Base-by-base conservation (phyloP, 2,113 vertebrate species). In the Podarcis cretensis region DNA sequence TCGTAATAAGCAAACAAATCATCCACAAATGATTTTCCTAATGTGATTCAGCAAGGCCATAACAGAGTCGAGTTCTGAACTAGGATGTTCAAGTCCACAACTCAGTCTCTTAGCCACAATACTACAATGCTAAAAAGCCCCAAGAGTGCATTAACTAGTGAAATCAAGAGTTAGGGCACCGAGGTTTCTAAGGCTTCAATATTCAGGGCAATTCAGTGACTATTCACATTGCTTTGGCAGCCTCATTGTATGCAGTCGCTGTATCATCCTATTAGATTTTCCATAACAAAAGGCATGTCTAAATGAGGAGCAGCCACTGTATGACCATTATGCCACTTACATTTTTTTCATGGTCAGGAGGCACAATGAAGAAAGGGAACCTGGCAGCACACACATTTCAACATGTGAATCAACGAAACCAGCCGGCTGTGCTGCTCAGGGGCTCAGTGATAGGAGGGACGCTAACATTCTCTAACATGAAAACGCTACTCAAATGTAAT, bases 341-440 rank as follows among this genome's bases (percentile, higher is more conserved):
- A 78, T 25, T 59, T 54, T 54, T 87, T 88, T 73, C 37, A 74
- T n/a, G 4, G 66, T 63, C 83, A 80, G 54, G 90, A 81, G 86
- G n/a, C 16, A 80, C 6, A 54, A 54, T 1, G 2, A 86, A 71
- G 66, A 77, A 18, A 86, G 75, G 57, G 88, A 90, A 18, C 35
- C 48, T 4, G 57, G 23, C 32, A 59, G 18, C 18, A 5, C 43
- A 1, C 6, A 59, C 0, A 2, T 59, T 92, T 85, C 76, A 48
- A 74, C 37, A 68, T 69, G 76, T 32, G 63, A 73, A 37, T 86
- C 59, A 81, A 30, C 40, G 5, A 2, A 10, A 77, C 35, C 84
- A 76, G 0, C 16, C 21, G 30, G 74, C 63, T 86, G 84, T 78
- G 20, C 32, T 18, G 5, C 81, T 73, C 13, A 30, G 35, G 63